These are phyloP conservation scores for Mycalesis mineus DNA, from an alignment of 2,888 invertebrate species.

Conservation along the genomic window DNA sequence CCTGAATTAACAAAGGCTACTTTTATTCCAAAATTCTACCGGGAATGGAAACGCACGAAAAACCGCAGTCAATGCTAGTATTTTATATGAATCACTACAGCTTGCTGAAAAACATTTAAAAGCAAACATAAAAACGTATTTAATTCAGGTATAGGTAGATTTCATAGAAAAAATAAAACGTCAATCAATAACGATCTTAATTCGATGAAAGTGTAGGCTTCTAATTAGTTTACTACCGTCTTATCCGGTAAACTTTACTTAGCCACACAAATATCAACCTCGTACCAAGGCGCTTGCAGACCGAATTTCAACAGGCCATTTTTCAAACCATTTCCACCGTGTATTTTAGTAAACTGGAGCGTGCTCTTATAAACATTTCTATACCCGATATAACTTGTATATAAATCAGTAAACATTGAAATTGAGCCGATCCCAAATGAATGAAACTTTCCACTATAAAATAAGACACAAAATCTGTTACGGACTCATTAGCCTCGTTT, in stretches of 20 bases:
- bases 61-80: too few relatives aligned
- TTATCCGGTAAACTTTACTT: conserved; percentile 39
- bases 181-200: too few relatives aligned
- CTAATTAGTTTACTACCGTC: background rate
- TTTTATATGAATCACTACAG: too few relatives aligned
- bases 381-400: conserved; percentile 43
- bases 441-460: conserved; percentile 32
- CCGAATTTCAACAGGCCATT: conserved; percentile 60
- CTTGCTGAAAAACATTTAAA: too few relatives aligned
- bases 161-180: too few relatives aligned
- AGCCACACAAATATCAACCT: conserved; percentile 52
- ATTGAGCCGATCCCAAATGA: conserved; percentile 27
- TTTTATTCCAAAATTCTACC: too few relatives aligned
- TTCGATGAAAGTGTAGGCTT: too few relatives aligned
- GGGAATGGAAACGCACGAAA: background rate
- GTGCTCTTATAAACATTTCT: conserved; percentile 54
- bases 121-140: too few relatives aligned
- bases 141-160: too few relatives aligned
- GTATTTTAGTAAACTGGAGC: conserved; percentile 62
- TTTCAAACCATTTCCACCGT: conserved; percentile 53
- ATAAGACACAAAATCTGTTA: conserved; percentile 24
- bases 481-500: conserved; percentile 32
- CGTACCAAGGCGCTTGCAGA: conserved; percentile 43
- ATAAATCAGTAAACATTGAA: conserved; percentile 41
- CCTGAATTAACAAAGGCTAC: too few relatives aligned